phyloP scores from a whole-genome alignment of 2,888 invertebrate genomes.

The Sesia bembeciformis region DNA sequence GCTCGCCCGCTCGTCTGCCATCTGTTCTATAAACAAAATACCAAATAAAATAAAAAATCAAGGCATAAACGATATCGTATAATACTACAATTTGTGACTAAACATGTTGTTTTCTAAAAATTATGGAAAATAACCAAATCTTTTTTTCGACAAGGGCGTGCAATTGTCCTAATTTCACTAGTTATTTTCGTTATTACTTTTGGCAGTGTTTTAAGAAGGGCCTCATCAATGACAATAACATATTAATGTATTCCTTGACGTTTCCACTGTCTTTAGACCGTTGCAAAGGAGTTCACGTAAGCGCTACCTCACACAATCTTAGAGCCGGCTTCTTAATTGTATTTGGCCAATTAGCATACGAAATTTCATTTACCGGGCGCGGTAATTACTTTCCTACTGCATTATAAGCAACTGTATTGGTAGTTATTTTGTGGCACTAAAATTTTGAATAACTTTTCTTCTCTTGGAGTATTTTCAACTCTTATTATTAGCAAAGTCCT shows the following conservation, averaged over 20 bases:
- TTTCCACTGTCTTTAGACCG: conserved; percentile 12
- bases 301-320: conserved; percentile 43
- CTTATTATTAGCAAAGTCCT: neutral
- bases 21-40: no score
- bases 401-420: conserved; percentile 6
- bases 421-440: neutral
- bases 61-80: no score
- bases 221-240: no score
- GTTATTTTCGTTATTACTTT: no score
- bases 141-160: no score
- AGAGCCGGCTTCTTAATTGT: conserved; percentile 57
- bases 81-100: no score
- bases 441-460: conserved; percentile 12
- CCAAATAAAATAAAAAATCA: no score
- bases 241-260: neutral
- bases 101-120: no score
- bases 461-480: conserved; percentile 6
- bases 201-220: no score
- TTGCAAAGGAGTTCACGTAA: neutral
- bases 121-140: no score
- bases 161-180: no score
- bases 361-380: conserved; percentile 54
- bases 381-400: conserved; percentile 42
- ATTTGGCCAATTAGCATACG: conserved; percentile 65
- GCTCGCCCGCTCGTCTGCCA: no score